These are phyloP conservation scores for Phataginus tricuspis DNA, from an alignment of 2,797 vertebrate genomes.

Conservation along the genomic window DNA sequence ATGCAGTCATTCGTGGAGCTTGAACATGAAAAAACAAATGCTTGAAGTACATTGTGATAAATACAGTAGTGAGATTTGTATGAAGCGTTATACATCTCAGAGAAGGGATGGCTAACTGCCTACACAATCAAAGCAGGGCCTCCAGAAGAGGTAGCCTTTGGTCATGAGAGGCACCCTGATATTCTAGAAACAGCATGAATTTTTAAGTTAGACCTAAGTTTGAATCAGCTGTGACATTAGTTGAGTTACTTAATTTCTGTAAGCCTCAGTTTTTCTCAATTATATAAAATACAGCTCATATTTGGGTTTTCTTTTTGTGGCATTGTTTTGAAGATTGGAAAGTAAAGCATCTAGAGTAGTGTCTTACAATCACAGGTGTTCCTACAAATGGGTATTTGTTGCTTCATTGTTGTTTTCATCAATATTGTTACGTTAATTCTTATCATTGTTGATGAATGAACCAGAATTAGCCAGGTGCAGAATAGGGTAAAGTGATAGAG, in stretches of 20 bases:
- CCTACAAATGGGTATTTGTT: neutral
- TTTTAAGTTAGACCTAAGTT: neutral
- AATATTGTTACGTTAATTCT: neutral
- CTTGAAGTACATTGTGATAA: neutral
- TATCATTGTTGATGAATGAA: neutral
- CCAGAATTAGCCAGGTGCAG: slow-evolving; percentile 13
- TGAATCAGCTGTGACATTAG: neutral
- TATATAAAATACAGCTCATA: neutral
- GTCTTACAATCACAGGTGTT: neutral
- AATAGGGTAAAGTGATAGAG: neutral
- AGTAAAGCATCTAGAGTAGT: neutral
- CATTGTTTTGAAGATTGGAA: neutral
- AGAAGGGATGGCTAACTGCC: neutral
- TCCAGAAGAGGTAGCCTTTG: neutral
- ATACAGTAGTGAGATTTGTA: neutral
- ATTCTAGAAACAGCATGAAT: neutral
- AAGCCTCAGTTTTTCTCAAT: neutral
- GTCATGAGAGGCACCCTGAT: neutral
- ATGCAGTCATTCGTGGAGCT: neutral
- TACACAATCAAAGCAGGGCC: neutral
- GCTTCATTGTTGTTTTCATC: slow-evolving; percentile 16
- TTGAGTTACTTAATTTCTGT: slow-evolving; percentile 3
- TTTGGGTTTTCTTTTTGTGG: neutral
- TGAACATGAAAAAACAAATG: neutral
- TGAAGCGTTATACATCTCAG: neutral